Conservation (phyloP, 2,113 vertebrate species). For the Phoenicopterus ruber region DNA sequence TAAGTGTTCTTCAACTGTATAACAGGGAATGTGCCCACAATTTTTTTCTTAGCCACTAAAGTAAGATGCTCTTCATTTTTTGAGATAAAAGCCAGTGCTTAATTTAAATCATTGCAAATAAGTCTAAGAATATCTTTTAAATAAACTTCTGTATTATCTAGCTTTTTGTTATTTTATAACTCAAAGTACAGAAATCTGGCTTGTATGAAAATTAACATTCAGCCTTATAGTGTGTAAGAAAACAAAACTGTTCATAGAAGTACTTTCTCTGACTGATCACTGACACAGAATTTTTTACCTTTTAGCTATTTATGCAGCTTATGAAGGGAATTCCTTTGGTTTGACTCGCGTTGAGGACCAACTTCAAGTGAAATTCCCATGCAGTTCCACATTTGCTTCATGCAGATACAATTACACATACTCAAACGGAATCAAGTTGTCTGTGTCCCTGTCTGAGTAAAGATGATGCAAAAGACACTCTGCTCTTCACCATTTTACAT, state of each 20-base stretch:
- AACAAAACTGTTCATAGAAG: neutral
- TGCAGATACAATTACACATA: neutral
- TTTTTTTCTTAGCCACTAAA: neutral
- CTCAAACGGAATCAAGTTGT: neutral
- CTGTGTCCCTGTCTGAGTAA: neutral
- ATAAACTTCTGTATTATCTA: neutral
- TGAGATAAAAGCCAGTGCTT: neutral
- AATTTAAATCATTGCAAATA: neutral
- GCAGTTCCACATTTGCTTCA: neutral
- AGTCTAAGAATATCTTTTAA: neutral
- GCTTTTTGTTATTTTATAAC: neutral
- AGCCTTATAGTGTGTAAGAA: neutral
- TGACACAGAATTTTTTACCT: neutral
- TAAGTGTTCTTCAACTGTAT: neutral
- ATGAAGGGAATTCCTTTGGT: neutral
- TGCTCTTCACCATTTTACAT: neutral
- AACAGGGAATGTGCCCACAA: neutral
- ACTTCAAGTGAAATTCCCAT: neutral
- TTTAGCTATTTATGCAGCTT: neutral
- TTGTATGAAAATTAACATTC: neutral
- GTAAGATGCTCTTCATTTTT: neutral
- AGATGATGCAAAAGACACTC: neutral
- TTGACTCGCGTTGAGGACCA: neutral
- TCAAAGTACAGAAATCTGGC: neutral
- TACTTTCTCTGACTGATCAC: neutral